Evolutionary conservation across 2,797 vertebrate genomes (phyloP).

Genomic region (Echeneis naucrates): DNA sequence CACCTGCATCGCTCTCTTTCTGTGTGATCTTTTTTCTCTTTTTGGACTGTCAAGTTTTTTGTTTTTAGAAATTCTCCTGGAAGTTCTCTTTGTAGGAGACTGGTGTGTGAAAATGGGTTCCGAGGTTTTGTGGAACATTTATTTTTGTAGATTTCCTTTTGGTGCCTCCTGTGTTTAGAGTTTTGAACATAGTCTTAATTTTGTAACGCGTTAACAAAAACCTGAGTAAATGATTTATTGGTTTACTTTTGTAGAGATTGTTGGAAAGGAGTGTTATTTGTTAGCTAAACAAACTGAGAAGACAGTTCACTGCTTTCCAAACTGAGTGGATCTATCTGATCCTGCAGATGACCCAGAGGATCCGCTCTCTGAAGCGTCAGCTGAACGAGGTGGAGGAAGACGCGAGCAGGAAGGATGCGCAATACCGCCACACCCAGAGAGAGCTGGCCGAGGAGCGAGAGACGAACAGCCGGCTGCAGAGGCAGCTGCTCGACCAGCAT

Average conservation of each 20-base stretch:
- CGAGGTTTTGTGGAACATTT: neutral
- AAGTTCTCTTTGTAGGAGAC: neutral
- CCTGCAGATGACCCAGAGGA: slow-evolving; percentile 83
- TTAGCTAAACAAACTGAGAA: too few relatives aligned
- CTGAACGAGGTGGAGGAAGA: slow-evolving; percentile 85
- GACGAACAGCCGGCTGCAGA: slow-evolving; percentile 76
- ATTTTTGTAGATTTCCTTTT: neutral
- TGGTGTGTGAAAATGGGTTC: too few relatives aligned
- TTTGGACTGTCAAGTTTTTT: neutral
- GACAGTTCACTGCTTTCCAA: neutral
- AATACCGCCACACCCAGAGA: slow-evolving; percentile 79
- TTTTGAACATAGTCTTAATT: neutral
- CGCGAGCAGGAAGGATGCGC: slow-evolving; percentile 79
- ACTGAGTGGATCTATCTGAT: slow-evolving; percentile 16
- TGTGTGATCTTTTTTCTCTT: neutral
- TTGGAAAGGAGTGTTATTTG: neutral
- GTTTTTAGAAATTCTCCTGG: neutral
- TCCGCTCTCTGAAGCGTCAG: slow-evolving; percentile 86
- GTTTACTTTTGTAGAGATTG: neutral
- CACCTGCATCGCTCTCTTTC: neutral
- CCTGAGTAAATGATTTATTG: too few relatives aligned
- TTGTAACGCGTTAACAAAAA: too few relatives aligned
- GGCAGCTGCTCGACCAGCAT: slow-evolving; percentile 82
- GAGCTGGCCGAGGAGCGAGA: slow-evolving; percentile 86
- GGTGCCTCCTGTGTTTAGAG: neutral